Evolutionary conservation across 2,113 vertebrate genomes (phyloP).

Genomic region (Melanotaenia duboulayi): DNA sequence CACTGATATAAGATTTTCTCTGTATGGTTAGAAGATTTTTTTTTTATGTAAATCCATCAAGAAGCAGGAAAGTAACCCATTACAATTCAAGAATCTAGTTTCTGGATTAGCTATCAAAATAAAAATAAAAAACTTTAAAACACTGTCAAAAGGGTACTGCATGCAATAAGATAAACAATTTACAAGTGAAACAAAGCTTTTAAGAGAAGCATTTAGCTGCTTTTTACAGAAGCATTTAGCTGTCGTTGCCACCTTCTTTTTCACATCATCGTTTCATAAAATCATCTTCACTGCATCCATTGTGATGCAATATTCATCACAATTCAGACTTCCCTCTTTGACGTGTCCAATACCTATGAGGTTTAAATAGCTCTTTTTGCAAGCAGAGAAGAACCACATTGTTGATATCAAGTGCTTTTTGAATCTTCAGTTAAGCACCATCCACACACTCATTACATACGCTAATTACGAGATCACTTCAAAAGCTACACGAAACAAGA

Average conservation of each 20-base stretch:
- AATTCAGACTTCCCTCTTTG: constrained; percentile 31
- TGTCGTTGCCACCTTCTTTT: not conserved
- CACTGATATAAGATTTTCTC: too few relatives aligned
- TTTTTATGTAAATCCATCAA: too few relatives aligned
- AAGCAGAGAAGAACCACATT: not conserved
- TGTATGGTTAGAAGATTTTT: too few relatives aligned
- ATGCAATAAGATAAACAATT: too few relatives aligned
- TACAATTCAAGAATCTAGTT: too few relatives aligned
- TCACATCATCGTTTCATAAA: not conserved
- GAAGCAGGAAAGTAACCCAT: too few relatives aligned
- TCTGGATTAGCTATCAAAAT: too few relatives aligned
- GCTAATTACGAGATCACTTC: constrained; percentile 57
- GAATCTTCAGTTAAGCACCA: constrained; percentile 14
- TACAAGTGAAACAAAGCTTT: too few relatives aligned
- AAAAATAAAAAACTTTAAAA: too few relatives aligned
- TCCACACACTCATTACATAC: constrained; percentile 17
- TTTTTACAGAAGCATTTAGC: too few relatives aligned
- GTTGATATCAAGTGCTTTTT: constrained; percentile 19
- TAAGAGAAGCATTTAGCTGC: too few relatives aligned
- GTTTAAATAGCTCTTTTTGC: constrained; percentile 29
- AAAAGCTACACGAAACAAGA: constrained; percentile 29
- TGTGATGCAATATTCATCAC: constrained; percentile 28
- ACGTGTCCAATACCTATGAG: constrained; percentile 22
- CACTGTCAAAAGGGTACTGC: too few relatives aligned
- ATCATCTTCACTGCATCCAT: constrained; percentile 9